Conservation (phyloP, 2,888 invertebrate genomes). For the Lymantria dispar region DNA sequence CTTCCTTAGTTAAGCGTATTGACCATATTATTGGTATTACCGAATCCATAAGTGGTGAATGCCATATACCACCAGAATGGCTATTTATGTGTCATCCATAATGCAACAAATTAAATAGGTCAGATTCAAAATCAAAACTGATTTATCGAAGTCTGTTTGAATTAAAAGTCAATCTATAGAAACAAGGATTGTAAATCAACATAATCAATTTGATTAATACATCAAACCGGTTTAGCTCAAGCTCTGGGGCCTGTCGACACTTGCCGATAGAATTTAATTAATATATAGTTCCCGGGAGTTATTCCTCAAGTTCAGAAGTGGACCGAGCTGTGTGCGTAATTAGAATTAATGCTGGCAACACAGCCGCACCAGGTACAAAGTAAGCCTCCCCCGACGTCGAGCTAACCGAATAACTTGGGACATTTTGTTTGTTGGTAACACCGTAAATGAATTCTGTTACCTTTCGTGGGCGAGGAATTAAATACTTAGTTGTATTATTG, state of each 20-base stretch:
- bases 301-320: slow-evolving; percentile 44
- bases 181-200: slow-evolving; percentile 15
- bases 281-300: slow-evolving; percentile 54
- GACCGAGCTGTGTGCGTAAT: slow-evolving; percentile 43
- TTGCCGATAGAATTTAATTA: slow-evolving; percentile 55
- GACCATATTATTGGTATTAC: no score
- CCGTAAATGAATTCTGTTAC: slow-evolving; percentile 29
- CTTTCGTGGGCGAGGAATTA: slow-evolving; percentile 4
- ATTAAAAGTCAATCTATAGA: slow-evolving; percentile 3
- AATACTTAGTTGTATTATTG: background rate
- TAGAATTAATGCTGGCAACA: slow-evolving; percentile 47
- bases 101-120: background rate
- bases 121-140: background rate
- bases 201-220: slow-evolving; percentile 22
- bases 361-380: slow-evolving; percentile 27
- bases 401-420: slow-evolving; percentile 25
- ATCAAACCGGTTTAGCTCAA: slow-evolving; percentile 12
- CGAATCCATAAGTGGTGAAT: no score
- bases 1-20: no score
- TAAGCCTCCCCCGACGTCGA: slow-evolving; percentile 26
- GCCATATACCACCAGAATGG: no score
- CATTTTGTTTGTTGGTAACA: slow-evolving; percentile 27
- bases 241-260: slow-evolving; percentile 18
- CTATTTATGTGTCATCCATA: no score
- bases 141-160: background rate